A percentile compares a stretch with the other conserved stretches of the same genome.
Evolutionary conservation across 2,113 vertebrate genomes (phyloP).

Genomic region (Regulus satrapa): DNA sequence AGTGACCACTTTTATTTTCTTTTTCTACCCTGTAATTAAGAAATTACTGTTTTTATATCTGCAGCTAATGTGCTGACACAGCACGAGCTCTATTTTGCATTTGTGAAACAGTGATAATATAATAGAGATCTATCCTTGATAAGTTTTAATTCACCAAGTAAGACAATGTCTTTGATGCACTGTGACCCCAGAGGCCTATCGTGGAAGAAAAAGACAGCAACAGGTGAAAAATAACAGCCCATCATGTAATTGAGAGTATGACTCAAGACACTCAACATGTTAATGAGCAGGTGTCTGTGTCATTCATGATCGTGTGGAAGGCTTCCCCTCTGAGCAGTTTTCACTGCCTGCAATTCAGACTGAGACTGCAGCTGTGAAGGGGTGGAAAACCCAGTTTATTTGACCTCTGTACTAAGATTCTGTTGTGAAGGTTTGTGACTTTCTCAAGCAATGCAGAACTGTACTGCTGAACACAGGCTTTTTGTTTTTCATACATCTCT

Average conservation of each 20-base stretch:
- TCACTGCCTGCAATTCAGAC: neutral
- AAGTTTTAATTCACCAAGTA: neutral
- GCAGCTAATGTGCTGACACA: conserved; percentile 6
- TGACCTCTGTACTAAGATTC: neutral
- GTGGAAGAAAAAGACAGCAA: neutral
- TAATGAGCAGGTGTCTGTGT: neutral
- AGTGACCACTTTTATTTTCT: conserved; percentile 1
- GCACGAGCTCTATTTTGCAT: conserved; percentile 16
- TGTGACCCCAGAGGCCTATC: neutral
- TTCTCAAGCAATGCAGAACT: neutral
- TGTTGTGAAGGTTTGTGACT: neutral
- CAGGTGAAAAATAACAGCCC: conserved; percentile 13
- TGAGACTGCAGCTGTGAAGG: neutral
- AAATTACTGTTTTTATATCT: conserved; percentile 11
- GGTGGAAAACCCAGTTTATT: neutral
- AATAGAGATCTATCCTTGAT: neutral
- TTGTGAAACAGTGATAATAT: neutral
- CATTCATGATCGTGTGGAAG: neutral
- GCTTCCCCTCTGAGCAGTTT: neutral
- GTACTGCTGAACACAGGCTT: neutral
- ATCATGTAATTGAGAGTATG: neutral
- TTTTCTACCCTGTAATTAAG: conserved; percentile 19
- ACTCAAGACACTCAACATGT: neutral
- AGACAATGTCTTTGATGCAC: neutral
- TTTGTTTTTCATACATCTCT: neutral